Evolutionary conservation across 2,797 vertebrate genomes (phyloP).

Genomic region (Leptodactylus fallax): DNA sequence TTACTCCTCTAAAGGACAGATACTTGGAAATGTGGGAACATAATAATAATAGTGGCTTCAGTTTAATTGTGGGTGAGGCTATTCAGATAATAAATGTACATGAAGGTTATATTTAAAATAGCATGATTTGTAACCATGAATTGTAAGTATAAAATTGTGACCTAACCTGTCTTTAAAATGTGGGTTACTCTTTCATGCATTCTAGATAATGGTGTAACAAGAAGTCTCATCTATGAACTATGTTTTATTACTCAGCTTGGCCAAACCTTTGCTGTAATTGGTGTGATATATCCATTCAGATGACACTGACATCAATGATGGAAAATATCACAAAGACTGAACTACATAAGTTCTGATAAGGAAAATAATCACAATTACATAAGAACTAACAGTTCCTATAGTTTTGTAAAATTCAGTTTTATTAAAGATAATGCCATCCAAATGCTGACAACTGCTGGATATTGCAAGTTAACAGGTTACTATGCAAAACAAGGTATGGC

Average conservation of each 20-base stretch:
- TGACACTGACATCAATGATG: no score
- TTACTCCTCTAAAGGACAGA: no score
- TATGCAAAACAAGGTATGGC: no score
- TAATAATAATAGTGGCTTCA: not conserved
- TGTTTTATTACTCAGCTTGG: not conserved
- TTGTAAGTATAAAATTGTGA: not conserved
- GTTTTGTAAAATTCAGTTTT: no score
- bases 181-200: not conserved
- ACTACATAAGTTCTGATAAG: no score
- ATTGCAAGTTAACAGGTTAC: no score
- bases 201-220: not conserved
- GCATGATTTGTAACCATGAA: not conserved
- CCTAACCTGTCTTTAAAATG: not conserved
- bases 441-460: no score
- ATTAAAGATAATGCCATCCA: no score
- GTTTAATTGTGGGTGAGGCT: not conserved
- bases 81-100: conserved; percentile 1
- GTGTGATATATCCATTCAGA: no score
- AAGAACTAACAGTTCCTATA: no score
- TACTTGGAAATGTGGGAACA: not conserved
- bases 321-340: no score
- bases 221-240: not conserved
- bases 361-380: no score
- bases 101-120: not conserved
- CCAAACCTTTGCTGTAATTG: not conserved